Evolutionary conservation across 2,888 invertebrate species (phyloP), one percentile per base, ranked within the genome.

Genomic region (Oxystoma pomonae): DNA sequence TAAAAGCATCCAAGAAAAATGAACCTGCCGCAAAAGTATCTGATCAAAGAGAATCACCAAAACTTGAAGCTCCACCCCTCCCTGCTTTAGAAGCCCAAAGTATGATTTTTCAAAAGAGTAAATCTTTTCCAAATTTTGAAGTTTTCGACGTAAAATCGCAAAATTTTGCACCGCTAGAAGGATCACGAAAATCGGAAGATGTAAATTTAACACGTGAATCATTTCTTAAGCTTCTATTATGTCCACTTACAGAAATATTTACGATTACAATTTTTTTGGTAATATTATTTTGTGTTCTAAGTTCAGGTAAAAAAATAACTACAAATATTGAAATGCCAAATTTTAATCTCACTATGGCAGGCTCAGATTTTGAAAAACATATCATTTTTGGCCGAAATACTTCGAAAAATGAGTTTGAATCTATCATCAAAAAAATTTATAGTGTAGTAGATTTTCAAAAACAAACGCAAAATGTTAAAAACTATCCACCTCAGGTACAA

Each of bases 361-460:
- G 53, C 5, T 5, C n/a, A 53, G n/a, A 53, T 53, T 19, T 53
- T 9, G 53, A 53, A 53, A 53, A 53, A 19, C 3, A 17, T 16
- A 5, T n/a, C 5, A 5, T 17, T 19, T 17, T 17, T 53, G 5
- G 16, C 5, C 5, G n/a, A 9, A 16, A 53, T 53, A 5, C 16
- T 53, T 3, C 7, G 53, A 53, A 53, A 53, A 50, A 70, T 21
- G 74, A 78, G 69, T 65, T 77, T 20, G 68, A 74, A 56, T 64
- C 70, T 18, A 69, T 79, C 16, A 67, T 79, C 17, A 69, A 71
- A 35, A 75, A 72, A 61, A 69, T 78, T 16, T 77, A 78, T 64
- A 66, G 70, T 12, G 77, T 78, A 56, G 71, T 78, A 9, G 68
- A 71, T n/a, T 64, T 35, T 65, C 59, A 67, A 60, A 9, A 57